Conservation (phyloP, 2,797 vertebrate genomes). For the Falco novaeseelandiae region DNA sequence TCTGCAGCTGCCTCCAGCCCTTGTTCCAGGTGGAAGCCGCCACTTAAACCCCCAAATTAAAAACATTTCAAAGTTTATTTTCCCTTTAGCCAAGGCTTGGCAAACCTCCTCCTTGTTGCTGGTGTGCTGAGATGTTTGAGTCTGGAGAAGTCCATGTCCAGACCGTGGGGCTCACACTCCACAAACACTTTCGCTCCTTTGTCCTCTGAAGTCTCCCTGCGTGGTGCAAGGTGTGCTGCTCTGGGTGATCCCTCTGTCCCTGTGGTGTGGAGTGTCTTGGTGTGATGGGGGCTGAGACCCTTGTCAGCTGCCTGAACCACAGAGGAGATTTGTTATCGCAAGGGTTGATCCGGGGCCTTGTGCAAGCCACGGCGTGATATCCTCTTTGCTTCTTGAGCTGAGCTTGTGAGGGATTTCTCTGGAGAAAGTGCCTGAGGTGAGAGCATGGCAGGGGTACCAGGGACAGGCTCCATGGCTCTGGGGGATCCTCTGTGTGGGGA, state of each 20-base stretch:
- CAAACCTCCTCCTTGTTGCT: neutral
- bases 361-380: rapidly evolving
- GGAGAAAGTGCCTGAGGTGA: slow-evolving; percentile 6
- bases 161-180: rapidly evolving
- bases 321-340: neutral
- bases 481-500: neutral
- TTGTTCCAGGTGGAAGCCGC: slow-evolving; percentile 1
- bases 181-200: neutral
- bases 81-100: slow-evolving; percentile 17
- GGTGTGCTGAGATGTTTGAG: neutral
- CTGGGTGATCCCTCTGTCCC: neutral
- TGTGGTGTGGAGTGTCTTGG: neutral
- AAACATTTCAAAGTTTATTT: slow-evolving; percentile 8
- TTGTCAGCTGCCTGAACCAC: neutral
- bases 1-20: neutral
- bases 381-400: slow-evolving; percentile 27
- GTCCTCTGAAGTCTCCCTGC: neutral
- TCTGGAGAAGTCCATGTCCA: neutral
- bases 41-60: neutral
- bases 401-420: neutral
- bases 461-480: neutral
- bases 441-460: neutral
- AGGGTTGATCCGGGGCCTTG: neutral
- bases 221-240: neutral
- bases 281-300: neutral